A percentile compares a stretch with the other conserved stretches of the same genome.
phyloP scores from a whole-genome alignment of 64 coral and sea anemone species.

The Cladopsammia gracilis region DNA sequence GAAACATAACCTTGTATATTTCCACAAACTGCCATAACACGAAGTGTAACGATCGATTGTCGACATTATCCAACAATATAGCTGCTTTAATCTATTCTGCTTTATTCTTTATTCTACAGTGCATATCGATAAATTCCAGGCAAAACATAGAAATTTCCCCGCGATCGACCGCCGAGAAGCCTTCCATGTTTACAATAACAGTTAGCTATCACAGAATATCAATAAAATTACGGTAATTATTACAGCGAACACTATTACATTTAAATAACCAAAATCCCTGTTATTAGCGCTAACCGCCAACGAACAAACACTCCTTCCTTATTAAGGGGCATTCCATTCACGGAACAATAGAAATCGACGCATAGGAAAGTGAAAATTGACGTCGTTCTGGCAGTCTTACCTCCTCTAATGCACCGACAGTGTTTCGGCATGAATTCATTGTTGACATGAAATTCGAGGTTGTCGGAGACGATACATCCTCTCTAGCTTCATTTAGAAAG shows the following conservation, averaged over 20 bases:
- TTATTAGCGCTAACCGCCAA: background rate
- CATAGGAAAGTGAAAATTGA: background rate
- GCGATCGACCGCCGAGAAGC: background rate
- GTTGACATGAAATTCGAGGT: constrained; percentile 91
- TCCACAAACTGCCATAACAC: background rate
- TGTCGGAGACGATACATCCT: constrained; percentile 90
- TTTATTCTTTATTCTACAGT: background rate
- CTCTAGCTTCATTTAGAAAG: constrained; percentile 81
- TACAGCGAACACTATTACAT: background rate
- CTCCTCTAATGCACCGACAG: constrained; percentile 78
- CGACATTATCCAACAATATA: background rate
- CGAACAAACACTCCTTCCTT: background rate
- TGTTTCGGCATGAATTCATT: constrained; percentile 87
- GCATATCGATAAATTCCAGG: background rate
- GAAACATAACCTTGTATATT: background rate
- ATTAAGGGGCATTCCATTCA: background rate
- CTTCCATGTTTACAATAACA: background rate
- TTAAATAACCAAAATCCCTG: background rate
- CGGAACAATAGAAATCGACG: background rate
- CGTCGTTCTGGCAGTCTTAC: constrained; percentile 26
- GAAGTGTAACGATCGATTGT: background rate
- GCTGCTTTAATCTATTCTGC: too few relatives aligned
- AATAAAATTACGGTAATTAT: constrained; percentile 1
- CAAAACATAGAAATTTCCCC: background rate
- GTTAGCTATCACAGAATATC: constrained; percentile 25